Evolutionary conservation across 2,888 invertebrate species (phyloP).

Genomic region (Calameuta filiformis): DNA sequence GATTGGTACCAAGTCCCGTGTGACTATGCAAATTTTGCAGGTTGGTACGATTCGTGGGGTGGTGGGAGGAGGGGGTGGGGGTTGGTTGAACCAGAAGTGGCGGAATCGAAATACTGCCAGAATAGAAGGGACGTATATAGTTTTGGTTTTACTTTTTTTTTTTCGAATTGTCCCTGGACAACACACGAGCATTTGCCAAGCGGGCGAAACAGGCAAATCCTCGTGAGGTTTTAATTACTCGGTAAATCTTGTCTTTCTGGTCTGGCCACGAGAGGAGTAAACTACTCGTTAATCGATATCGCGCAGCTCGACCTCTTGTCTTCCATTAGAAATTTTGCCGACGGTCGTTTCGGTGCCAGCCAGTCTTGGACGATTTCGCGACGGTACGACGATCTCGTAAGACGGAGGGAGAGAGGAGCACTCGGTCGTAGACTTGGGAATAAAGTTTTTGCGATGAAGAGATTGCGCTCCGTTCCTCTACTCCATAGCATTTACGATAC

Average conservation of each 20-base stretch:
- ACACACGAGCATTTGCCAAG: neutral
- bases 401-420: neutral
- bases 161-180: neutral
- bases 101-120: neutral
- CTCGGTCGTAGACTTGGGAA: neutral
- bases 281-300: neutral
- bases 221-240: neutral
- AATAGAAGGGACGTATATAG: neutral
- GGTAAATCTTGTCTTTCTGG: neutral
- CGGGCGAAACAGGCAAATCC: neutral
- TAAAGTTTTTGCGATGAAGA: neutral
- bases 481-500: neutral
- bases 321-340: neutral
- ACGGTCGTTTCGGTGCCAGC: neutral
- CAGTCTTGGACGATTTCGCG: neutral
- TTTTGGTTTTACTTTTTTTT: neutral
- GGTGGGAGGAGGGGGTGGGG: too few species aligned
- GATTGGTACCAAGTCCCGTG: neutral
- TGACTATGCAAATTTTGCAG: neutral
- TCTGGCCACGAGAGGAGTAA: neutral
- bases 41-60: neutral
- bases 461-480: neutral
- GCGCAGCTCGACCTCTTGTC: neutral
- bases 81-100: neutral
- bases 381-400: neutral